Evolutionary conservation across 2,113 vertebrate genomes (phyloP).

Genomic region (Zapus hudsonius): DNA sequence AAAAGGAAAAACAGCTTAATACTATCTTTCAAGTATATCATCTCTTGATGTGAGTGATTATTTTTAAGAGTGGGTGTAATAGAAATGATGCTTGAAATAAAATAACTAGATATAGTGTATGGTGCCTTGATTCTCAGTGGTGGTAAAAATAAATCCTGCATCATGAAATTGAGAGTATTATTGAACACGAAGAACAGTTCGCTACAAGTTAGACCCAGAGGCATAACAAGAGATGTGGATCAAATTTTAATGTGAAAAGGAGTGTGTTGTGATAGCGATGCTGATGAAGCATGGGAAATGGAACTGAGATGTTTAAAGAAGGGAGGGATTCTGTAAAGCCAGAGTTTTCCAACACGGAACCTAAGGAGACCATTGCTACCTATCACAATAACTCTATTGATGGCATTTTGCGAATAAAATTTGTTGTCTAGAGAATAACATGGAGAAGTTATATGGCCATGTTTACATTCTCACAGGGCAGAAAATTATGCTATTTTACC

Average conservation of each 20-base stretch:
- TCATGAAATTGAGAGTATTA: slow-evolving; percentile 15
- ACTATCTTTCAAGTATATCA: slow-evolving; percentile 11
- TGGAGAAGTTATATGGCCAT: not conserved
- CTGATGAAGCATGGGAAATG: not conserved
- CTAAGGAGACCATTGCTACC: not conserved
- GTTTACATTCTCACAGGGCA: not conserved
- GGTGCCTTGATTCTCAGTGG: not conserved
- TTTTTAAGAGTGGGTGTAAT: not conserved
- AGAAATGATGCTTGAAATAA: slow-evolving; percentile 28
- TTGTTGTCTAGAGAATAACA: slow-evolving; percentile 1
- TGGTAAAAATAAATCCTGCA: not conserved
- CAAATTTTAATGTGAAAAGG: slow-evolving; percentile 1
- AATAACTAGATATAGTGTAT: slow-evolving; percentile 9
- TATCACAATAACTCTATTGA: not conserved
- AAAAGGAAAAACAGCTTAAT: not conserved
- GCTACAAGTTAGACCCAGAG: not conserved
- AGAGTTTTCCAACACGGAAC: not conserved
- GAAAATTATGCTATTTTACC: slow-evolving; percentile 31
- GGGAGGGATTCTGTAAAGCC: not conserved
- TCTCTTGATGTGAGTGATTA: not conserved
- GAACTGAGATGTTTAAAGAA: not conserved
- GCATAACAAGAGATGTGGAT: not conserved
- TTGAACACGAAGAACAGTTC: not conserved
- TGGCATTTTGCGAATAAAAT: slow-evolving; percentile 2
- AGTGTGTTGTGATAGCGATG: no score